Evolutionary conservation across 2,888 invertebrate species (phyloP).

Genomic region (Aelia acuminata): DNA sequence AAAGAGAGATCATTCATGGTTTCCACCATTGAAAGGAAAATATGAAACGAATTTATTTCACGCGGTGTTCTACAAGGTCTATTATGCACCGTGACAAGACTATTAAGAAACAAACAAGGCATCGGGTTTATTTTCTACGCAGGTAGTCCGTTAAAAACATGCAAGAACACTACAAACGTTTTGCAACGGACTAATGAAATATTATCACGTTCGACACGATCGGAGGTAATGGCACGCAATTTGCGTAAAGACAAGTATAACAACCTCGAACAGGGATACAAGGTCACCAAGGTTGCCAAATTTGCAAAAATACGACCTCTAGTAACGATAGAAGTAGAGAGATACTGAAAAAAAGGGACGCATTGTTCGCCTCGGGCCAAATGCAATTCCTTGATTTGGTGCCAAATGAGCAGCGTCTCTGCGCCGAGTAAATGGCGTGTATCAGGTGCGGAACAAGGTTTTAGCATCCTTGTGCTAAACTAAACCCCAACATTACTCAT

Average conservation of each 20-base stretch:
- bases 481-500: neutral
- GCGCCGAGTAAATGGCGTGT: constrained; percentile 12
- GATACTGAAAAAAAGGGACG: neutral
- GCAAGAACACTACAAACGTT: neutral
- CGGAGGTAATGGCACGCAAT: neutral
- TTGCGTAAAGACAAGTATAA: neutral
- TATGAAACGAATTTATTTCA: neutral
- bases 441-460: constrained; percentile 33
- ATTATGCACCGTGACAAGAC: neutral
- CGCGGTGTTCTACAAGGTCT: neutral
- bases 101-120: neutral
- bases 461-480: constrained; percentile 40
- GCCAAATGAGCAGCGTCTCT: constrained; percentile 4
- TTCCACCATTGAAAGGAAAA: neutral
- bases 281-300: neutral
- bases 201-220: neutral
- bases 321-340: neutral
- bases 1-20: neutral
- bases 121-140: neutral
- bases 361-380: constrained; percentile 7
- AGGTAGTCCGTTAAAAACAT: neutral
- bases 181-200: neutral
- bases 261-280: neutral
- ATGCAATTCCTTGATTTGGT: neutral
- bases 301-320: constrained; percentile 20